Percentiles rank a stretch among this genome's conserved stretches.
phyloP scores from a whole-genome alignment of 64 coral and sea anemone genomes.

The Orbicella faveolata region DNA sequence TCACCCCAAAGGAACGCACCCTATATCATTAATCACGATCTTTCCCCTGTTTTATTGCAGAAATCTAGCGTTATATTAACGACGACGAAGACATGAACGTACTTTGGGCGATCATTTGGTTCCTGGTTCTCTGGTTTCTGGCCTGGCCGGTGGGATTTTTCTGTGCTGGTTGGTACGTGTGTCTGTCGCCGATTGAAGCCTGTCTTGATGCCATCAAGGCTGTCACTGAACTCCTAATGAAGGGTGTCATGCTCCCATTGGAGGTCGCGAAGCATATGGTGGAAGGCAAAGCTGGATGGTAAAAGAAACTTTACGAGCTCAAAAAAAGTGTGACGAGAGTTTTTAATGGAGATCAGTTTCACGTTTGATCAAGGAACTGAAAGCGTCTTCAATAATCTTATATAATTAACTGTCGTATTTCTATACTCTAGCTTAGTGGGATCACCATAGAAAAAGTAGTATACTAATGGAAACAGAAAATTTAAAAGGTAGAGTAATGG shows the following conservation, averaged over 20 bases:
- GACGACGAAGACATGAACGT: slow-evolving; percentile 50
- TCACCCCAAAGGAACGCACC: too few species aligned
- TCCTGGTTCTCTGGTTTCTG: slow-evolving; percentile 61
- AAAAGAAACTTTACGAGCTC: background rate
- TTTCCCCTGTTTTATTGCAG: background rate
- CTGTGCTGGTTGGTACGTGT: slow-evolving; percentile 72
- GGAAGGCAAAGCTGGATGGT: slow-evolving; percentile 61
- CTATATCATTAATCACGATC: too few species aligned
- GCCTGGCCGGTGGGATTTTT: slow-evolving; percentile 69
- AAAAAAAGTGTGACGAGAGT: background rate
- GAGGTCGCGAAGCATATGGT: slow-evolving; percentile 76
- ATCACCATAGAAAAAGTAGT: too few species aligned
- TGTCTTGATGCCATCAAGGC: slow-evolving; percentile 60
- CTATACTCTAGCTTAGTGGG: too few species aligned
- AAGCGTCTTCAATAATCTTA: too few species aligned
- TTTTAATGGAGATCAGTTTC: too few species aligned
- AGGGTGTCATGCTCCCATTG: slow-evolving; percentile 50
- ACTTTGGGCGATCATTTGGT: slow-evolving; percentile 73
- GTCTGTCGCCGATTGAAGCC: slow-evolving; percentile 68
- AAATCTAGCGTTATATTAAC: background rate
- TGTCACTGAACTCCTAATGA: slow-evolving; percentile 57
- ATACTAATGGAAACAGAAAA: too few species aligned
- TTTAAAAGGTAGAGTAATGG: too few species aligned
- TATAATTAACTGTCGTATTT: too few species aligned
- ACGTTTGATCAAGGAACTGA: too few species aligned